Conservation (phyloP, 2,113 vertebrate species). For the Cottus gobio region DNA sequence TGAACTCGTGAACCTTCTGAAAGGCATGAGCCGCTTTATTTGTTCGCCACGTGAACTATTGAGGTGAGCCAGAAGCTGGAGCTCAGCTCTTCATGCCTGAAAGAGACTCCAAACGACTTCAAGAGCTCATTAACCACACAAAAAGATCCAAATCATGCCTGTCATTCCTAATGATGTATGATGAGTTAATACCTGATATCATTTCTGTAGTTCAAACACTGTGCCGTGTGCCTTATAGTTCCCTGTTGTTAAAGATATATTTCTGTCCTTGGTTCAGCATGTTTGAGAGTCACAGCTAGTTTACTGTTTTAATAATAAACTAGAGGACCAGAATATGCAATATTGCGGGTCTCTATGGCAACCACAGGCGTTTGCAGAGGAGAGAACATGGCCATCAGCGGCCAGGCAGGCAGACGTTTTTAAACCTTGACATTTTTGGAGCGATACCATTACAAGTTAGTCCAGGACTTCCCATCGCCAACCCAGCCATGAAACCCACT, state of each 20-base stretch:
- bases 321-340: slow-evolving; percentile 47
- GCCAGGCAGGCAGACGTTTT: slow-evolving; percentile 50
- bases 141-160: slow-evolving; percentile 28
- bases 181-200: slow-evolving; percentile 29
- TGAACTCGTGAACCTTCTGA: slow-evolving; percentile 65
- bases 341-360: slow-evolving; percentile 58
- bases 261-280: slow-evolving; percentile 11
- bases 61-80: slow-evolving; percentile 37
- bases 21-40: slow-evolving; percentile 61
- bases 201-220: slow-evolving; percentile 20
- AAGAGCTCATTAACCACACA: slow-evolving; percentile 24
- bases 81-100: slow-evolving; percentile 14
- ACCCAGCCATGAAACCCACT: slow-evolving; percentile 53
- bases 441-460: slow-evolving; percentile 51
- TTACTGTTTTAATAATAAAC: slow-evolving; percentile 51
- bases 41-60: slow-evolving; percentile 44
- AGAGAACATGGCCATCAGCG: slow-evolving; percentile 42
- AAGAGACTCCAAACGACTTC: not conserved
- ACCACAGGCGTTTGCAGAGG: slow-evolving; percentile 42
- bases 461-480: slow-evolving; percentile 66
- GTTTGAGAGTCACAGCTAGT: slow-evolving; percentile 48
- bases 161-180: slow-evolving; percentile 15
- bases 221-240: not conserved
- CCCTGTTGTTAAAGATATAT: slow-evolving; percentile 52
- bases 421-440: slow-evolving; percentile 66